Evolutionary conservation across 2,888 invertebrate genomes (phyloP), one percentile per base, ranked within the genome.

Genomic region (Blastobasis adustella): DNA sequence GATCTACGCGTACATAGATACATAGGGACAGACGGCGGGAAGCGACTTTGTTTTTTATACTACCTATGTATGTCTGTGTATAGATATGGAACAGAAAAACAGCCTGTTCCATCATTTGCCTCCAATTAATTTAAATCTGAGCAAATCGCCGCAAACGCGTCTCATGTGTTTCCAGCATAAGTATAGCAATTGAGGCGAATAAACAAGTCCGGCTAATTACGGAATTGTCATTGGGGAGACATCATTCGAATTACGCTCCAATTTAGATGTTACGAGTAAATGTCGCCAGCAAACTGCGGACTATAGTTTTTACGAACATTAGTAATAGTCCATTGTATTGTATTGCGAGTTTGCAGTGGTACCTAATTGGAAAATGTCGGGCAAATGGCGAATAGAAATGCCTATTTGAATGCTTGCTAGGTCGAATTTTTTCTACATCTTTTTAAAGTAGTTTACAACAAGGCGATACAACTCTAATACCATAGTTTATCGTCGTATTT

Each of bases 151-250:
- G 7, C 23, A 6, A 44, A n/a, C 23, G 45, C 23, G 47, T 45
- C 41, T 48, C 38, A 23, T 41, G 36, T n/a, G 10, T 52, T 47
- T 51, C 41, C n/a, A 42, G 39, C 55, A 54, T 52, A 53, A 52
- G 50, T 39, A 49, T 38, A 6, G 43, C 45, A 54, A 47, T 51
- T 49, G 49, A 49, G 43, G 43, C 46, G 41, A 66, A 76, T 74
- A 79, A 79, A 79, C 66, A 73, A 73, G 69, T 71, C 73, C 46
- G 57, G 61, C 60, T 82, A 81, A 82, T 82, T 82, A 76, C 75
- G 59, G 67, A 76, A 76, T 76, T 72, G 73, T 79, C 71, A 73
- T 77, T 67, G 63, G 68, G 66, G 68, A 70, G 73, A 72, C 69
- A 71, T 63, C 65, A 54, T 50, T 65, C 70, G 71, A 80, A 80